Base-by-base conservation (phyloP, 2,888 invertebrate genomes). In the Megamerina dolium region DNA sequence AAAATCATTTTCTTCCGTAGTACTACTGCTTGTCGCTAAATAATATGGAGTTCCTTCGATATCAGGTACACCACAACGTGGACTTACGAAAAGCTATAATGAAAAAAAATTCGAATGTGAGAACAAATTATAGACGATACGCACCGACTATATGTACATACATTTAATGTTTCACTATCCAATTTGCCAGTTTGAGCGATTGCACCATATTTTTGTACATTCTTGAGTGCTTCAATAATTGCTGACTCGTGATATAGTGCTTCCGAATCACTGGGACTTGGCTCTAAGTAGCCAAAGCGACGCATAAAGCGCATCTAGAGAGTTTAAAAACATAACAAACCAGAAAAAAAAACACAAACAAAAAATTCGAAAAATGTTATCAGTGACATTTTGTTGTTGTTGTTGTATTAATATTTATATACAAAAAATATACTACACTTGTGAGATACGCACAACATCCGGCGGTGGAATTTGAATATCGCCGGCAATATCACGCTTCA, bases 21-120 rank as follows among this genome's bases (percentile, higher is more conserved):
- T 46, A 16, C 40, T 45, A n/a, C n/a, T n/a, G n/a, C n/a, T n/a
- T n/a, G n/a, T n/a, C 9, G 36, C 35, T 21, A 55, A 49, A 46
- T 55, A 52, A 47, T 54, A 52, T n/a, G 52, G 55, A 5, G 43
- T 50, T 12, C 44, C 51, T 1, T 75, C 64, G 8, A 85, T 75
- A 58, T 87, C 87, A 34, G 81, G 79, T 2, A 84, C 79, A 4
- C 87, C 87, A 62, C 87, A 87, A 17, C 87, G 74, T 32, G 77
- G 80, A 37, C 75, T 76, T 35, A 69, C 74, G 70, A 86, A 78
- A 17, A 87, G 72, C 83, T 85, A 57, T 29, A 73, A 59, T 43
- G 18, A 23, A 39, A 34, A n/a, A 20, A 36, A n/a, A n/a, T n/a
- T n/a, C n/a, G n/a, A n/a, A n/a, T n/a, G n/a, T n/a, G n/a, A n/a